Percentiles rank a stretch among this genome's conserved stretches.
These are phyloP conservation scores for Tanytarsus gracilentus DNA, from an alignment of 2,888 invertebrate genomes.

Conservation along the genomic window DNA sequence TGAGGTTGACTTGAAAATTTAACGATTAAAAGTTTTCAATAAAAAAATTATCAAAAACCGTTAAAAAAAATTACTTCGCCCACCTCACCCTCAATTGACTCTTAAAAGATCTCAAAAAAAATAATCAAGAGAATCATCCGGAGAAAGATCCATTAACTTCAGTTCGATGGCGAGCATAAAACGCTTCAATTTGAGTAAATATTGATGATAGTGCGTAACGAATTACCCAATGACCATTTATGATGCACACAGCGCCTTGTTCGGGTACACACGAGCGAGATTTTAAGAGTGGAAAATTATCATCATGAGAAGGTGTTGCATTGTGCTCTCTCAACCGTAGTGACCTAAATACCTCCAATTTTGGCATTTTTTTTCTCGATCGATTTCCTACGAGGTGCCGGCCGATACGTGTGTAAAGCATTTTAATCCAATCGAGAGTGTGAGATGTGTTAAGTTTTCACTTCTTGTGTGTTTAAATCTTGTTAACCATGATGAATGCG, in stretches of 20 bases:
- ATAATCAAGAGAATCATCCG: no score
- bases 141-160: not conserved
- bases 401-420: not conserved
- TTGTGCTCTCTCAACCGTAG: not conserved
- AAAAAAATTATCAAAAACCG: no score
- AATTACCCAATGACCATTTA: not conserved
- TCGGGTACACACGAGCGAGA: not conserved
- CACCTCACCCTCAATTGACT: no score
- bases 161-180: not conserved
- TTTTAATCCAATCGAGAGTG: not conserved
- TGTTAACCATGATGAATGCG: slow-evolving; percentile 13
- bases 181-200: no score
- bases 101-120: no score
- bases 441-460: not conserved
- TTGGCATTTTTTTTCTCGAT: not conserved
- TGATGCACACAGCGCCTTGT: not conserved
- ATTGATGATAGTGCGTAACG: not conserved
- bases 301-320: not conserved
- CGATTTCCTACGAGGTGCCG: not conserved
- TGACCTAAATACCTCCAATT: not conserved
- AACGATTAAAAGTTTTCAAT: no score
- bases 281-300: not conserved
- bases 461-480: slow-evolving; percentile 20
- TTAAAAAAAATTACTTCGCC: no score
- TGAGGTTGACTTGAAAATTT: no score